Conservation (phyloP, 2,113 vertebrate genomes). For the Balaenoptera acutorostrata region DNA sequence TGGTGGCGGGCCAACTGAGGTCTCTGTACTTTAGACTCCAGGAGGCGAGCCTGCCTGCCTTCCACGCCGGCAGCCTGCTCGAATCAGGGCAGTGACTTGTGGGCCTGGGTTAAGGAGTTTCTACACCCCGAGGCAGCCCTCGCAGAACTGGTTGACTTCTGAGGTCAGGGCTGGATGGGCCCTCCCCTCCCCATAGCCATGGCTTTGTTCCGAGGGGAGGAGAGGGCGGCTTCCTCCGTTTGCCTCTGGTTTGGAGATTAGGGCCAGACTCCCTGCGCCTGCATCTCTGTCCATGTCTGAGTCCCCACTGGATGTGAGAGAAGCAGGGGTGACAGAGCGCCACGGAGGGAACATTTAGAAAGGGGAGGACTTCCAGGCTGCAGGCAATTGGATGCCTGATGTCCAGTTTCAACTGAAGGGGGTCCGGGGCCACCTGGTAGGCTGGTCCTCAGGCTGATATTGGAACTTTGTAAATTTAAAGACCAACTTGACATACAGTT, state of each 20-base stretch:
- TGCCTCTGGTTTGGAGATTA: background rate
- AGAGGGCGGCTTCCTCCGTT: background rate
- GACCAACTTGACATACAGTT: too few species aligned
- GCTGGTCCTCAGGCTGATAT: background rate
- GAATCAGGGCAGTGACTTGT: background rate
- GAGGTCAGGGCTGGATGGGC: background rate
- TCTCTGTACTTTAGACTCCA: background rate
- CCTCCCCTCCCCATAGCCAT: background rate
- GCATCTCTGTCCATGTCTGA: background rate
- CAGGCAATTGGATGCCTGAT: too few species aligned
- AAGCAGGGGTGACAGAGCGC: background rate
- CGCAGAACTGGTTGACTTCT: background rate
- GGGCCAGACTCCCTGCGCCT: background rate
- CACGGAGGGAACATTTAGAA: background rate
- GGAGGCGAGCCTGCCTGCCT: background rate
- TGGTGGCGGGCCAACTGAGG: accelerated
- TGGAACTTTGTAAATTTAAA: background rate
- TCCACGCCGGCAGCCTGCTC: too few species aligned
- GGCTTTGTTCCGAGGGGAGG: background rate
- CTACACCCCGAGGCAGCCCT: background rate
- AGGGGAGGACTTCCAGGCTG: background rate
- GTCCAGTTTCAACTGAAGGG: background rate
- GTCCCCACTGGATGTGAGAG: background rate
- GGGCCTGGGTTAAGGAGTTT: background rate
- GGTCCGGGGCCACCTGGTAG: too few species aligned